A percentile compares a stretch with the other conserved stretches of the same genome.
Evolutionary conservation across 2,797 vertebrate genomes (phyloP).

Genomic region (Onychomys leucogaster): DNA sequence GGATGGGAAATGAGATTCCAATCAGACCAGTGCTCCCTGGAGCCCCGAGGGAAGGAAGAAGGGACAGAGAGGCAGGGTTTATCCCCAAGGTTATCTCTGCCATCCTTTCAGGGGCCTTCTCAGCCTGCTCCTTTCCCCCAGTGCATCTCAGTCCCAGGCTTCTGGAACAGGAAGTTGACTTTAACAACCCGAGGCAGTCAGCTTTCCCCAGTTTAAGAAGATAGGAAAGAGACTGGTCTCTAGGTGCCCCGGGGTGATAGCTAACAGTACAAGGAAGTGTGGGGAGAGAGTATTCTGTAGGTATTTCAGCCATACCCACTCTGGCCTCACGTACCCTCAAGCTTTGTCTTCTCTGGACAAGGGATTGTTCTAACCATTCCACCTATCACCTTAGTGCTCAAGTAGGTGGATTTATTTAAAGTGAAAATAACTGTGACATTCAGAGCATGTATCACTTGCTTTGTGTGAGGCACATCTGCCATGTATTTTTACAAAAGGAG

Average conservation of each 20-base stretch:
- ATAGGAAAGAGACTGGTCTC: background rate
- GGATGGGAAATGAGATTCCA: background rate
- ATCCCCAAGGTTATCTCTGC: background rate
- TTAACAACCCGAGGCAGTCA: background rate
- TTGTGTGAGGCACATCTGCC: background rate
- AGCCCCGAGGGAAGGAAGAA: background rate
- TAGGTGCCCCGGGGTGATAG: background rate
- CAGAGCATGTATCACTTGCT: background rate
- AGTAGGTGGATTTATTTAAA: background rate
- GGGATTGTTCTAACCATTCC: background rate
- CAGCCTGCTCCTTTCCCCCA: background rate
- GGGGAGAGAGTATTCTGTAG: background rate
- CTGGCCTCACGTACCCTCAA: background rate
- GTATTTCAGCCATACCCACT: background rate
- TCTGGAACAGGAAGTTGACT: background rate
- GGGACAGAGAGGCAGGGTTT: background rate
- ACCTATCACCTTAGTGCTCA: background rate
- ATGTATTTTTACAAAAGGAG: background rate
- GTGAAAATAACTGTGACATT: background rate
- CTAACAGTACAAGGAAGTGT: background rate
- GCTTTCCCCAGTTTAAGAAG: background rate
- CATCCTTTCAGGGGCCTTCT: background rate
- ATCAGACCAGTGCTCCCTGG: background rate
- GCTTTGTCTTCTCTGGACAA: background rate
- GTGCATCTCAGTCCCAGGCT: background rate